Conservation (phyloP, 2,113 vertebrate species). For the Gymnocephalus cernua region DNA sequence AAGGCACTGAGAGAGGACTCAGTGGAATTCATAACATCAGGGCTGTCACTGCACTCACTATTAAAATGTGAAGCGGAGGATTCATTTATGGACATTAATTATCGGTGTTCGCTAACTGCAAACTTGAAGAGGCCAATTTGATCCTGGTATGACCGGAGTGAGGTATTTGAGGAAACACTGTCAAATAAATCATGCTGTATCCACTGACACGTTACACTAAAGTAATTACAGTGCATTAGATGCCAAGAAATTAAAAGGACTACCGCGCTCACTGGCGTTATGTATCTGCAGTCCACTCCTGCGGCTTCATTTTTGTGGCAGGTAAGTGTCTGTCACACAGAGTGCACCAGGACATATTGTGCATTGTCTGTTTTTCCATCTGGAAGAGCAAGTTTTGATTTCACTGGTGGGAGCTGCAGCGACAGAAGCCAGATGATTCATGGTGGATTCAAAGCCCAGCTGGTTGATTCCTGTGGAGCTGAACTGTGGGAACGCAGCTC, state of each 20-base stretch:
- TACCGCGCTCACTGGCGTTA: background rate
- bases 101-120: conserved; percentile 54
- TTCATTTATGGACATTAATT: conserved; percentile 72
- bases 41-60: conserved; percentile 26
- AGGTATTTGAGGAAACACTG: conserved; percentile 32
- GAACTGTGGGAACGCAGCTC: conserved; percentile 59
- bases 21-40: conserved; percentile 46
- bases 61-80: conserved; percentile 30
- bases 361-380: conserved; percentile 77
- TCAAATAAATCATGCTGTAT: conserved; percentile 53
- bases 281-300: conserved; percentile 12
- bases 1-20: conserved; percentile 52
- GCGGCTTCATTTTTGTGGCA: conserved; percentile 45
- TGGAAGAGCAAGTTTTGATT: conserved; percentile 77
- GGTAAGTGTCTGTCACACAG: conserved; percentile 40
- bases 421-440: conserved; percentile 76
- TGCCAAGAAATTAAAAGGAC: conserved; percentile 35
- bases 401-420: conserved; percentile 65
- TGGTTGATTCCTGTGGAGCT: conserved; percentile 68
- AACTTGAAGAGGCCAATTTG: conserved; percentile 49
- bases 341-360: conserved; percentile 69
- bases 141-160: conserved; percentile 27
- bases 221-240: conserved; percentile 43
- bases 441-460: conserved; percentile 71
- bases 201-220: conserved; percentile 33